Base-by-base conservation (phyloP, 1,140 invertebrate species). In the Diorhabda carinulata region DNA sequence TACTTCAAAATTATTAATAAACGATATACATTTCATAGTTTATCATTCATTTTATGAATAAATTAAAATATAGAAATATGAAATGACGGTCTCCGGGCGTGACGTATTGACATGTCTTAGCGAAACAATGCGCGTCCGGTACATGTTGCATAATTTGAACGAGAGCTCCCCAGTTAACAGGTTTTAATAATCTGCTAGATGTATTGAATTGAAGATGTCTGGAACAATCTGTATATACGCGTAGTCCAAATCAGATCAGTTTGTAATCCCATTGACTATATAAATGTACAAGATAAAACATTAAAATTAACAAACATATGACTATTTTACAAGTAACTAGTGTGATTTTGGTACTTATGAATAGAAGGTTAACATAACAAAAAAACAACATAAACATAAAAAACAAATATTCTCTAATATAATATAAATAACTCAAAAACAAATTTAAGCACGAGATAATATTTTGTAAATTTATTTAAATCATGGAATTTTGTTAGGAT, bases 301-400 rank as follows among this genome's bases (percentile, higher is more conserved):
- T 67, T 60, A 59, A 3, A 61, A 67, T 67, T 58, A 41, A 64
- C 43, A 64, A 64, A 64, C 44, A 64, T 64, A 64, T 56, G 47
- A 64, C 62, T 64, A 64, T n/a, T 47, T 41, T 64, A 64, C 10
- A 8, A 52, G 47, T 10, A 62, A 61, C 47, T 68, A 68, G 44
- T 61, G 60, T 62, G 8, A 68, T 68, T 25, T 68, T 68, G 67
- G 67, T 68, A 62, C 47, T 68, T 61, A 68, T 63, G 45, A 61
- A 43, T 68, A 68, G 45, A 62, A 68, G 41, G 67, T 62, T 68
- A 68, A 68, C 67, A 57, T 68, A 62, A 68, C 61, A 68, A 63
- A 68, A 64, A 64, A 56, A 64, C 52, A 64, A 64, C 63, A 64
- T 43, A 56, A 64, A 64, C 56, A 40, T 64, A 64, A 64, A 64